These are phyloP conservation scores for Altica lythri DNA, from an alignment of 2,888 invertebrate genomes.

Conservation along the genomic window DNA sequence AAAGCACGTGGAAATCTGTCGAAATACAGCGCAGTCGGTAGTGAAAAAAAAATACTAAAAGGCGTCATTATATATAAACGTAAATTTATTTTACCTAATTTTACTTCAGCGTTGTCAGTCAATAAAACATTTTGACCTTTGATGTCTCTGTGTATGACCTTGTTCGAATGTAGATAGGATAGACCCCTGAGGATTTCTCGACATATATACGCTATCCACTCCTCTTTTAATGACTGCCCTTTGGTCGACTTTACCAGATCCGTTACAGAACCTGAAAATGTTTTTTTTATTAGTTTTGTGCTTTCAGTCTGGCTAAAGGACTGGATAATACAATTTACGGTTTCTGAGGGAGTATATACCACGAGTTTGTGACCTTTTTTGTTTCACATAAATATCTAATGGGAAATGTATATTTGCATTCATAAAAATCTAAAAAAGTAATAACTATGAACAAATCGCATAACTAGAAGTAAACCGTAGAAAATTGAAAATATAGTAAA, in stretches of 20 bases:
- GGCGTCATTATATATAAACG: no score
- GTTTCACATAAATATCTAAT: no score
- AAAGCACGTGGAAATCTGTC: no score
- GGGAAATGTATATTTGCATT: no score
- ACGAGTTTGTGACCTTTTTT: no score
- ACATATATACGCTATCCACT: conserved; percentile 99
- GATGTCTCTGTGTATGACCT: conserved; percentile 99
- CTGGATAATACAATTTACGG: neutral
- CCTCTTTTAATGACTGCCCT: conserved; percentile 96
- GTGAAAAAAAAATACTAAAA: no score
- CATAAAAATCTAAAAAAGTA: no score
- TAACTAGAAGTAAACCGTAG: no score
- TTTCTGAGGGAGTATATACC: no score
- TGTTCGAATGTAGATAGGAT: conserved; percentile 96
- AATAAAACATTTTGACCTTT: conserved; percentile 99
- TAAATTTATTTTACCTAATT: conserved; percentile 72
- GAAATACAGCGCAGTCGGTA: no score
- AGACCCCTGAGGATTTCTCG: conserved; percentile 94
- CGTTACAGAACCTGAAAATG: conserved; percentile 82
- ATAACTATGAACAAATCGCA: no score
- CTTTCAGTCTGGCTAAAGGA: neutral
- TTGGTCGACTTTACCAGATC: conserved; percentile 99
- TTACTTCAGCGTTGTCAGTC: conserved; percentile 99
- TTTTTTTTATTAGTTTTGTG: neutral
- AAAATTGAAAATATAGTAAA: no score